Percentiles rank a stretch among this genome's conserved stretches.
Conservation (phyloP, 23 tunicate species). For the Corella eumyota region DNA sequence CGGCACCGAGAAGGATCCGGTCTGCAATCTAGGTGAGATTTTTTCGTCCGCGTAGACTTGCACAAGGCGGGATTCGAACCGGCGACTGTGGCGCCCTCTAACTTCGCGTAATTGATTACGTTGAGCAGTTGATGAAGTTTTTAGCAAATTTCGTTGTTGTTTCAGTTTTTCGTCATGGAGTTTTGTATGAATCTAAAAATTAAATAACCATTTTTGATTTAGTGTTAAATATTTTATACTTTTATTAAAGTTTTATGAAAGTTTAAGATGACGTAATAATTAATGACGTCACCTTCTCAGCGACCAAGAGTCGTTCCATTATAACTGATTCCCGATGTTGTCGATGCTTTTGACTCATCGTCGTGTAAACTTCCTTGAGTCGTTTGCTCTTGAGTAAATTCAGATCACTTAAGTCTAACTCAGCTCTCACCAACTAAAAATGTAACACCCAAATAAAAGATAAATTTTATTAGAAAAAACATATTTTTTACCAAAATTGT, state of each 20-base stretch:
- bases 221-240: too few species aligned
- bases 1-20: too few species aligned
- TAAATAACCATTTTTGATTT: too few species aligned
- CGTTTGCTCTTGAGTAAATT: slow-evolving; percentile 35
- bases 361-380: slow-evolving; percentile 42
- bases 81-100: slow-evolving; percentile 21
- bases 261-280: neutral
- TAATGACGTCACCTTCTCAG: slow-evolving; percentile 21
- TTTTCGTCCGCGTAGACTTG: slow-evolving; percentile 11
- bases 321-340: slow-evolving; percentile 21
- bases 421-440: slow-evolving; percentile 10
- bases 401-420: slow-evolving; percentile 17
- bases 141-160: slow-evolving; percentile 10
- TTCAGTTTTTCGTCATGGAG: slow-evolving; percentile 12
- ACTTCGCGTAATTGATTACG: slow-evolving; percentile 32
- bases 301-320: slow-evolving; percentile 16
- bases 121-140: slow-evolving; percentile 25
- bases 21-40: neutral
- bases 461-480: too few species aligned
- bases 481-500: too few species aligned
- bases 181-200: slow-evolving; percentile 14
- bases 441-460: too few species aligned
- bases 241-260: neutral
- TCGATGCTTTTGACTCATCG: slow-evolving; percentile 25
- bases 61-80: slow-evolving; percentile 8